A percentile compares a stretch with the other conserved stretches of the same genome.
Evolutionary conservation across 2,797 vertebrate genomes (phyloP).

Genomic region (Sarcoramphus papa): DNA sequence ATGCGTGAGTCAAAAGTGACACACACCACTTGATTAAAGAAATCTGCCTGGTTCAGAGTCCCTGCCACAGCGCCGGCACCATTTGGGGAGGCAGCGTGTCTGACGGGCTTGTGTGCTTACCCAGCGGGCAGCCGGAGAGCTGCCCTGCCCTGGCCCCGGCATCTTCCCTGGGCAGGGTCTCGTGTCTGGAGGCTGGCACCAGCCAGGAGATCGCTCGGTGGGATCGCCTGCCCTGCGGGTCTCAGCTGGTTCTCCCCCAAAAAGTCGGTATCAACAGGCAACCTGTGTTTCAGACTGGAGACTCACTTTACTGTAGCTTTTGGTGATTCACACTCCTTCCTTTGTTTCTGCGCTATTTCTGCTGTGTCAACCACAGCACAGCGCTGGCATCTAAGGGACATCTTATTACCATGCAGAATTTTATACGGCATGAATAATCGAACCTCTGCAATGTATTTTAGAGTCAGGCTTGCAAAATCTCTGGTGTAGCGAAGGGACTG

Average conservation of each 20-base stretch:
- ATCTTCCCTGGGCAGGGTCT: rapidly evolving
- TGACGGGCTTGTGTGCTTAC: not conserved
- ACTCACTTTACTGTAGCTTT: not conserved
- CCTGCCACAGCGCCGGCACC: rapidly evolving
- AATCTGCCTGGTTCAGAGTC: not conserved
- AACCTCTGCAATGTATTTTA: not conserved
- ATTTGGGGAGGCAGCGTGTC: rapidly evolving
- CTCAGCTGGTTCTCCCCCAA: not conserved
- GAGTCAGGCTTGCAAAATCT: not conserved
- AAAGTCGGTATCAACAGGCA: not conserved
- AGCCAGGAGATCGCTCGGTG: not conserved
- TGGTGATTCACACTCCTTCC: not conserved
- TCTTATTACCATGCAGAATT: not conserved
- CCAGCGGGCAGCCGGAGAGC: not conserved
- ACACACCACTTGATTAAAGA: not conserved
- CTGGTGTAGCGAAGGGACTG: not conserved
- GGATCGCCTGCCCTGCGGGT: rapidly evolving
- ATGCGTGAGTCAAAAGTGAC: not conserved
- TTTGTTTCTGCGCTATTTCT: not conserved
- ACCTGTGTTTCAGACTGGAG: not conserved
- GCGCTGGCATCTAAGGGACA: not conserved
- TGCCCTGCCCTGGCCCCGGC: not conserved
- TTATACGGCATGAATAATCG: not conserved
- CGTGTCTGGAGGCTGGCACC: not conserved
- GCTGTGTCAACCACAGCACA: not conserved